These are phyloP conservation scores for Agrochola macilenta DNA, from an alignment of 2,888 invertebrate species.

Conservation along the genomic window DNA sequence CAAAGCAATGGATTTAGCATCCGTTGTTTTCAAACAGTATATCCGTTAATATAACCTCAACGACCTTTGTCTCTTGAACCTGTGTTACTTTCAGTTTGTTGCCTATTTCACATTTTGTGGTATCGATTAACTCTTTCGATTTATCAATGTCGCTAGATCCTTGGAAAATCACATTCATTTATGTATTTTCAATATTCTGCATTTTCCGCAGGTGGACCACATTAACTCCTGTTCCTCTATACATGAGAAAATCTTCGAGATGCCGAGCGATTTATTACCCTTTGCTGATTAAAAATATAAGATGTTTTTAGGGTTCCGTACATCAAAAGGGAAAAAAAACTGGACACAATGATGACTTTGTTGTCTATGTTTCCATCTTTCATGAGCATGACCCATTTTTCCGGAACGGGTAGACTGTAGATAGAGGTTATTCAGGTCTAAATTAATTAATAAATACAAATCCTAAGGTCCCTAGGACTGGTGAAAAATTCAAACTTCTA, in stretches of 20 bases:
- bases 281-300: background rate
- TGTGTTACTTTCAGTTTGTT: background rate
- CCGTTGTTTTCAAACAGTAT: background rate
- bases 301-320: background rate
- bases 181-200: background rate
- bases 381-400: background rate
- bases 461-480: background rate
- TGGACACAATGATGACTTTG: background rate
- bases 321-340: background rate
- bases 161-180: background rate
- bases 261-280: background rate
- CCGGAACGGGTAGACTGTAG: background rate
- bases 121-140: background rate
- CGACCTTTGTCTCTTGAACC: slow-evolving; percentile 1
- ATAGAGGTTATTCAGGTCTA: background rate
- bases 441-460: background rate
- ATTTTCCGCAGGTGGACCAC: background rate
- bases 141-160: background rate
- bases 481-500: background rate
- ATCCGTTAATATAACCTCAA: background rate
- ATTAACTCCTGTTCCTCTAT: background rate
- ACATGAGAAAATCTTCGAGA: background rate
- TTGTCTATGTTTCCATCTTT: background rate
- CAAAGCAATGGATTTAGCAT: background rate
- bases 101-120: background rate